phyloP scores from a whole-genome alignment of 1,140 invertebrate genomes.

The Monomorium pharaonis region DNA sequence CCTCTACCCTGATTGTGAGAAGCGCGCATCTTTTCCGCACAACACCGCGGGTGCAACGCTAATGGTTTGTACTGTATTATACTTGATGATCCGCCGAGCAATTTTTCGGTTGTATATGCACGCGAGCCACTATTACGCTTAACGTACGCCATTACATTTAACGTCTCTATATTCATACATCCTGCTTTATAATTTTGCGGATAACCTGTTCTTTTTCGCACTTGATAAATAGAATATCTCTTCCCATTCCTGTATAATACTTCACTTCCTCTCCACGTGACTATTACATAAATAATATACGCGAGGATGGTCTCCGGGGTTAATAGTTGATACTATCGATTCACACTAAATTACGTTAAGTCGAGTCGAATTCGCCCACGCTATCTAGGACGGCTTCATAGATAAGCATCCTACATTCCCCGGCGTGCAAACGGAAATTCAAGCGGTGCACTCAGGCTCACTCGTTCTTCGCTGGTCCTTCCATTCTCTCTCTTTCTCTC shows the following conservation, averaged over 20 bases:
- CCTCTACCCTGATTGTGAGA: background rate
- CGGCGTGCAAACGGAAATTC: background rate
- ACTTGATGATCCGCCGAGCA: background rate
- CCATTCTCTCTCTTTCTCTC: no score
- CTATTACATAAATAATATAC: background rate
- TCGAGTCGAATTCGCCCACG: background rate
- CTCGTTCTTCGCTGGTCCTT: background rate
- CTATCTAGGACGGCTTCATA: background rate
- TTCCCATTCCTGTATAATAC: background rate
- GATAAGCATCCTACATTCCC: background rate
- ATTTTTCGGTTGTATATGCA: background rate
- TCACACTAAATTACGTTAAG: background rate
- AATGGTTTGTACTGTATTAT: constrained; percentile 6
- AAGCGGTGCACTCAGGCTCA: background rate
- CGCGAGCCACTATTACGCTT: background rate
- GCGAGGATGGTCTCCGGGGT: background rate
- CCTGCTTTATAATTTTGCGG: background rate
- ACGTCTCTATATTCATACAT: background rate
- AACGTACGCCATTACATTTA: background rate
- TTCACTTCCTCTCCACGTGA: no score
- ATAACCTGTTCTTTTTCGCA: background rate
- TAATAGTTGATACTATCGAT: background rate
- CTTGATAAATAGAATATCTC: background rate
- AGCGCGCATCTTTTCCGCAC: background rate
- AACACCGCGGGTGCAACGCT: background rate